These are phyloP conservation scores for Pitangus sulphuratus DNA, from an alignment of 2,797 vertebrate species.

Conservation along the genomic window DNA sequence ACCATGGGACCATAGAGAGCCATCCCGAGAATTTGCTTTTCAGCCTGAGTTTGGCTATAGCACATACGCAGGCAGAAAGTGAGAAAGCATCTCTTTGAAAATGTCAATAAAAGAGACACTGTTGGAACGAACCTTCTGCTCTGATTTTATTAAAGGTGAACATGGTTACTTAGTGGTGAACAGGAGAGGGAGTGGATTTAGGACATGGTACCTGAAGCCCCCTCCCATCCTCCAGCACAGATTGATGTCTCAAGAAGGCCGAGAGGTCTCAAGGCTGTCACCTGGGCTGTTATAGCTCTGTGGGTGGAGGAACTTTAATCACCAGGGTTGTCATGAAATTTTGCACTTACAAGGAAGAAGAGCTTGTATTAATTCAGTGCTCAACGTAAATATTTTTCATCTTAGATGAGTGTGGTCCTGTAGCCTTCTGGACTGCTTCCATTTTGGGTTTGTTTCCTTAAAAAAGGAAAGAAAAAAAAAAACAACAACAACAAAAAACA, in stretches of 20 bases:
- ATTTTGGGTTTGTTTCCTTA: background rate
- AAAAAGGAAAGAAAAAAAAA: background rate
- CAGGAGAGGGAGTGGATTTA: background rate
- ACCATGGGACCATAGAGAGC: accelerated
- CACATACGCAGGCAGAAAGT: background rate
- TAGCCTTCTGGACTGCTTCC: background rate
- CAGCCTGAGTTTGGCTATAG: background rate
- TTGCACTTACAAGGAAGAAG: background rate
- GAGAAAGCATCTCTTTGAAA: background rate
- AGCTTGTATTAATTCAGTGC: background rate
- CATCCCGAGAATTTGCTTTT: background rate
- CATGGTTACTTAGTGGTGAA: background rate
- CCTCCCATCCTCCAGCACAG: background rate
- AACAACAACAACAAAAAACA: too few species aligned
- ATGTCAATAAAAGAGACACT: background rate
- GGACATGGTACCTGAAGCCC: background rate
- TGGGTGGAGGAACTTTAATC: background rate
- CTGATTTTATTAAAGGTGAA: background rate
- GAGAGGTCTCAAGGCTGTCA: background rate
- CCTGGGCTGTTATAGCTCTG: background rate
- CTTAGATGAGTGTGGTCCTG: background rate
- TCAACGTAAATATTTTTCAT: background rate
- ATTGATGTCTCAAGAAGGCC: background rate
- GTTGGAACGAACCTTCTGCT: background rate
- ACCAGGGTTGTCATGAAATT: background rate